Conservation (phyloP, 2,797 vertebrate genomes). For the Intellagama lesueurii region DNA sequence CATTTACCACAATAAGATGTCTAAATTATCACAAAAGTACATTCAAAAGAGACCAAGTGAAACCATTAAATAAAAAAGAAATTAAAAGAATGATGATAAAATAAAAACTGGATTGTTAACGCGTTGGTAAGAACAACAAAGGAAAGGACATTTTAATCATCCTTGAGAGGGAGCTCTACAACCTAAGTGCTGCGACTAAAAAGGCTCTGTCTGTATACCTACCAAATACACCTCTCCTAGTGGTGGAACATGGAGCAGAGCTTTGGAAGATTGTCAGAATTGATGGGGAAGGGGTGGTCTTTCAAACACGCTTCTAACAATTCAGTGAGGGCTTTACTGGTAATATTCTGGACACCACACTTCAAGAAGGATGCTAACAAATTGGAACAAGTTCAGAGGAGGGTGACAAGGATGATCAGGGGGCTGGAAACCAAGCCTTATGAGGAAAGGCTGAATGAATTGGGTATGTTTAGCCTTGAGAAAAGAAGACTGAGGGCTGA, state of each 20-base stretch:
- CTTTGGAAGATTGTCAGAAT: neutral
- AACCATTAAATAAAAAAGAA: neutral
- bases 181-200: neutral
- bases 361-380: no score
- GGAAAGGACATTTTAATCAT: neutral
- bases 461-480: no score
- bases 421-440: no score
- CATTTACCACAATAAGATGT: neutral
- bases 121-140: neutral
- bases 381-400: no score
- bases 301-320: neutral
- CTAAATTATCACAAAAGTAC: neutral
- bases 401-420: no score
- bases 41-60: neutral
- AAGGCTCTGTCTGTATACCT: neutral
- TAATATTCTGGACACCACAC: neutral
- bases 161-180: neutral
- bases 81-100: neutral
- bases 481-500: no score
- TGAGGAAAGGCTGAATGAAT: no score
- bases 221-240: no score
- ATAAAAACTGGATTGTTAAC: neutral
- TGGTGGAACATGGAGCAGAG: neutral
- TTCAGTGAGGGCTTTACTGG: neutral
- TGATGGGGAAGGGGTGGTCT: neutral